phyloP scores from a whole-genome alignment of 2,888 invertebrate genomes.

The Argyra leucocephala region DNA sequence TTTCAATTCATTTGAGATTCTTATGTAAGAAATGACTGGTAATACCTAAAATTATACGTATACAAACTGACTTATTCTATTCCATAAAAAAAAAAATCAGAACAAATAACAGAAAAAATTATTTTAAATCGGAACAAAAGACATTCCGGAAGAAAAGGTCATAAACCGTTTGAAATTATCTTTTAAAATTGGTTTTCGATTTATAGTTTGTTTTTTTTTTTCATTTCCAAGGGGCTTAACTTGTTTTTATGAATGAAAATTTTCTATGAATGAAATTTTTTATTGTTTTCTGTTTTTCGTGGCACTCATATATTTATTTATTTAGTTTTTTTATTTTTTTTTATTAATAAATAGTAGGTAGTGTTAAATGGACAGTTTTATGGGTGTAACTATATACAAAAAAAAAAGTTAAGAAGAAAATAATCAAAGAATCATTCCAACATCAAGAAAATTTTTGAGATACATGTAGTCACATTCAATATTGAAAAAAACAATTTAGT shows the following conservation, averaged over 20 bases:
- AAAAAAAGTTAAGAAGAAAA: neutral
- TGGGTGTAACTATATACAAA: neutral
- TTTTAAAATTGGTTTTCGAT: neutral
- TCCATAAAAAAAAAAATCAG: too few relatives aligned
- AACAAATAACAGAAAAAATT: too few relatives aligned
- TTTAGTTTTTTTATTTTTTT: neutral
- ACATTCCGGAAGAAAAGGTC: constrained; percentile 12
- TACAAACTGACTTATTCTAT: too few relatives aligned
- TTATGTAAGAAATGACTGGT: neutral
- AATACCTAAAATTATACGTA: too few relatives aligned
- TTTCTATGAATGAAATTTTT: neutral
- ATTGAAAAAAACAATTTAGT: too few relatives aligned
- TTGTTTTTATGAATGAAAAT: neutral
- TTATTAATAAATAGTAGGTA: neutral
- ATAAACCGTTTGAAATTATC: constrained; percentile 11
- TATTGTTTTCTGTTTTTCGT: neutral
- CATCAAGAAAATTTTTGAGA: too few relatives aligned
- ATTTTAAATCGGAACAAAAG: constrained; percentile 3
- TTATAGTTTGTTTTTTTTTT: neutral
- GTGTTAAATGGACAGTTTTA: constrained; percentile 6
- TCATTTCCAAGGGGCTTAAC: neutral
- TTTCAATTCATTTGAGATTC: neutral
- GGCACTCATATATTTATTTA: neutral
- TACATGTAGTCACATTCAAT: too few relatives aligned
- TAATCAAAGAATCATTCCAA: neutral